phyloP scores from a whole-genome alignment of 2,113 vertebrate genomes.

The Neopipo cinnamomea region DNA sequence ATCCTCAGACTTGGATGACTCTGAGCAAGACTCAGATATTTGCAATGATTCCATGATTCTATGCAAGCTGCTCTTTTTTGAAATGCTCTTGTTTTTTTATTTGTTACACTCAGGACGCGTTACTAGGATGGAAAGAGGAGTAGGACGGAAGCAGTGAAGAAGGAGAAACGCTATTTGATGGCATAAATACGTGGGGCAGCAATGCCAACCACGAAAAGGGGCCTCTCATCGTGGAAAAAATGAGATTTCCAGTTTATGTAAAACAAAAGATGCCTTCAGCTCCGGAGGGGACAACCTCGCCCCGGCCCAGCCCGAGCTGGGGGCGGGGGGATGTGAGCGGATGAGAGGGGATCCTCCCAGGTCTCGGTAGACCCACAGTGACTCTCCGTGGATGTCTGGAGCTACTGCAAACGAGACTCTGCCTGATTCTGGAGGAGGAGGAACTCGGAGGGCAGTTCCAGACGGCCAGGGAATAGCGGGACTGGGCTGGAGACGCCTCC shows the following conservation, averaged over 20 bases:
- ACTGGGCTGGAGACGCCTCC: not conserved
- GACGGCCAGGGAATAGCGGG: not conserved
- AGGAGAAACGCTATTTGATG: not conserved
- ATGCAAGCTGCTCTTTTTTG: not conserved
- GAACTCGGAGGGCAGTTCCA: not conserved
- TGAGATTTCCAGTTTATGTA: not conserved
- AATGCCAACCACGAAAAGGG: not conserved
- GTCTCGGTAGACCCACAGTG: constrained; percentile 46
- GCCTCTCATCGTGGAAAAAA: constrained; percentile 33
- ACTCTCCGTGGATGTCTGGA: not conserved
- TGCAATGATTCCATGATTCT: not conserved
- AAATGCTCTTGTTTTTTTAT: not conserved
- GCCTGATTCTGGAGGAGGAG: constrained; percentile 10
- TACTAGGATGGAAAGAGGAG: not conserved
- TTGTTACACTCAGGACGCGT: not conserved
- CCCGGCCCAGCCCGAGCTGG: not conserved
- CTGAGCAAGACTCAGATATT: not conserved
- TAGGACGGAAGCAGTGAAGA: rapidly evolving
- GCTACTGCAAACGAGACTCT: not conserved
- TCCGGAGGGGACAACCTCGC: not conserved
- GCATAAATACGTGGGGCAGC: not conserved
- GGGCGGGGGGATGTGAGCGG: not conserved
- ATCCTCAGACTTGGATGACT: not conserved
- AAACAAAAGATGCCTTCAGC: not conserved
- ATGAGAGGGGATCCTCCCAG: not conserved